Conservation (phyloP, 2,888 invertebrate species). For the Uropetala carovei region DNA sequence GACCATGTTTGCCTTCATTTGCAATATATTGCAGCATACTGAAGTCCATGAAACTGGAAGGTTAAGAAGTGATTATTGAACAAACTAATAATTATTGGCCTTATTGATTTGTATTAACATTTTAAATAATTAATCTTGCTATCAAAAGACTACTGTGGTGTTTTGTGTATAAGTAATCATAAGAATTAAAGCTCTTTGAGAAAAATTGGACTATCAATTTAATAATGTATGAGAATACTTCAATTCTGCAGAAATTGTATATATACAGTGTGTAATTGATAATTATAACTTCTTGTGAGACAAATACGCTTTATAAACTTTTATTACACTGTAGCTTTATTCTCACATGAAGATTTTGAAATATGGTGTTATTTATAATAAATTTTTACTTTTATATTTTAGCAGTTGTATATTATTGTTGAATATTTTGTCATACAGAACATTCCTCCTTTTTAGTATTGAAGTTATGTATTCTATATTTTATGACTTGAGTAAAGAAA, state of each 20-base stretch:
- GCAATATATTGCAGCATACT: slow-evolving; percentile 39
- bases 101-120: no score
- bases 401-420: neutral
- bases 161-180: neutral
- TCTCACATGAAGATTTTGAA: neutral
- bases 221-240: neutral
- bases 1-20: slow-evolving; percentile 44
- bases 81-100: no score
- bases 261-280: neutral
- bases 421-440: neutral
- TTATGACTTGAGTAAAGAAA: neutral
- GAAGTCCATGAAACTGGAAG: slow-evolving; percentile 18
- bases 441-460: neutral
- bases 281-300: slow-evolving; percentile 12
- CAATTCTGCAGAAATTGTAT: neutral
- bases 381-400: slow-evolving; percentile 35
- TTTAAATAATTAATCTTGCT: no score
- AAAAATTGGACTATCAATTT: neutral
- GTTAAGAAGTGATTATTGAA: neutral
- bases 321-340: neutral
- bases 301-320: neutral
- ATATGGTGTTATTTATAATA: slow-evolving; percentile 6
- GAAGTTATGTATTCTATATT: neutral
- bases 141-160: neutral
- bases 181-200: neutral